Conservation (phyloP, 1,140 invertebrate genomes). For the Danaus plexippus region DNA sequence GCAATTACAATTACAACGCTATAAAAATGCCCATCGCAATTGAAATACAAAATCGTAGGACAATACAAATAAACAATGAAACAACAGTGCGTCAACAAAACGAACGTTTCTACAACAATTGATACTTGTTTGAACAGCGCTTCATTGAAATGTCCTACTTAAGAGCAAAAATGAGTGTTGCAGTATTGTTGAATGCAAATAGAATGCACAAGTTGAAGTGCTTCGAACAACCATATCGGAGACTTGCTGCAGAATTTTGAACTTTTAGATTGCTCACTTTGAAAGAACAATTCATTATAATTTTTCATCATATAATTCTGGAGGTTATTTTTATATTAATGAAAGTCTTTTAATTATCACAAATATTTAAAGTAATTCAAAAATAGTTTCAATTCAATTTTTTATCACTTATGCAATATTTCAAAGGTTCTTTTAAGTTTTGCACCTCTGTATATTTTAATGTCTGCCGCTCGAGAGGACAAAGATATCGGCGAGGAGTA, state of each 20-base stretch:
- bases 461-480: conserved; percentile 23
- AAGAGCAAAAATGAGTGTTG: conserved; percentile 60
- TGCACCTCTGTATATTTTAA: not conserved
- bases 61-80: conserved; percentile 27
- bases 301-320: too few relatives aligned
- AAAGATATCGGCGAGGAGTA: conserved; percentile 51
- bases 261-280: conserved; percentile 5
- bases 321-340: too few relatives aligned
- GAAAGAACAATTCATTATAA: too few relatives aligned
- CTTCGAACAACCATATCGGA: conserved; percentile 48
- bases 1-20: conserved; percentile 1
- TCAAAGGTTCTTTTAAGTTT: too few relatives aligned
- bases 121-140: conserved; percentile 32
- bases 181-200: conserved; percentile 52
- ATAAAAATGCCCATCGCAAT: conserved; percentile 11
- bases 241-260: conserved; percentile 23
- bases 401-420: too few relatives aligned
- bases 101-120: conserved; percentile 32
- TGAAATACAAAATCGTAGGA: conserved; percentile 10
- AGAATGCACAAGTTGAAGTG: conserved; percentile 55
- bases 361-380: too few relatives aligned
- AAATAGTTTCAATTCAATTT: too few relatives aligned
- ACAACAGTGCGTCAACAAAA: conserved; percentile 20
- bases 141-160: conserved; percentile 48
- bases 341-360: too few relatives aligned